Conservation (phyloP, 2,888 invertebrate genomes). For the Amblyjoppa fuscipennis region DNA sequence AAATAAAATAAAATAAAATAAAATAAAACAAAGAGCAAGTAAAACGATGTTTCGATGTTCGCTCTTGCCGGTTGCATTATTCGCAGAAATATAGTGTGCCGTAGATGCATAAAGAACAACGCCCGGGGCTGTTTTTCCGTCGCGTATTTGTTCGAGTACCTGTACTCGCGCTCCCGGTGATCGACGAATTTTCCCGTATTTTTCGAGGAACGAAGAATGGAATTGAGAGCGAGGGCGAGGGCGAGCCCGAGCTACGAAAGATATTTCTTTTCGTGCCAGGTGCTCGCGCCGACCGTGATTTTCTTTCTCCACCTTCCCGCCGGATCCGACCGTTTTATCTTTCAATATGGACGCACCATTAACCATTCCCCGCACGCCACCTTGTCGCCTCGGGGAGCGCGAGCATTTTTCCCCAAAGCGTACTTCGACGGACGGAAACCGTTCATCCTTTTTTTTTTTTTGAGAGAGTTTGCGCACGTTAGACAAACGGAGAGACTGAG, state of each 20-base stretch:
- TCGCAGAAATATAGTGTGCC: no score
- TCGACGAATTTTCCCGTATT: not conserved
- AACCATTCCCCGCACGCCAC: conserved; percentile 40
- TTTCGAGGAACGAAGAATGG: not conserved
- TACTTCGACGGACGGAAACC: conserved; percentile 7
- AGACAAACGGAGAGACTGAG: not conserved
- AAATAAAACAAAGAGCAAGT: no score
- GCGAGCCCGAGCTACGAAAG: conserved; percentile 51
- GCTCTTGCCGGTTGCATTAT: not conserved
- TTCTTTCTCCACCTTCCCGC: conserved; percentile 24
- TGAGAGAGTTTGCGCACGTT: not conserved
- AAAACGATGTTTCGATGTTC: not conserved
- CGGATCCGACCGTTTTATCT: conserved; percentile 40
- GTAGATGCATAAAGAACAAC: not conserved
- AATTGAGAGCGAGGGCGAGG: not conserved
- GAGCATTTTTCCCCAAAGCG: not conserved
- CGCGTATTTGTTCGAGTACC: not conserved
- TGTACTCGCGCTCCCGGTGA: not conserved
- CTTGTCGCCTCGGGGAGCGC: conserved; percentile 18
- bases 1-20: no score
- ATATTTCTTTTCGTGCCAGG: conserved; percentile 52
- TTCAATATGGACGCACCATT: conserved; percentile 66
- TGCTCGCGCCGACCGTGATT: conserved; percentile 31
- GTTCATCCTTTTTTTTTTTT: conserved; percentile 16
- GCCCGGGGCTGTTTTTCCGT: not conserved